Base-by-base conservation (phyloP, 2,113 vertebrate genomes). In the Actinemys pallida region DNA sequence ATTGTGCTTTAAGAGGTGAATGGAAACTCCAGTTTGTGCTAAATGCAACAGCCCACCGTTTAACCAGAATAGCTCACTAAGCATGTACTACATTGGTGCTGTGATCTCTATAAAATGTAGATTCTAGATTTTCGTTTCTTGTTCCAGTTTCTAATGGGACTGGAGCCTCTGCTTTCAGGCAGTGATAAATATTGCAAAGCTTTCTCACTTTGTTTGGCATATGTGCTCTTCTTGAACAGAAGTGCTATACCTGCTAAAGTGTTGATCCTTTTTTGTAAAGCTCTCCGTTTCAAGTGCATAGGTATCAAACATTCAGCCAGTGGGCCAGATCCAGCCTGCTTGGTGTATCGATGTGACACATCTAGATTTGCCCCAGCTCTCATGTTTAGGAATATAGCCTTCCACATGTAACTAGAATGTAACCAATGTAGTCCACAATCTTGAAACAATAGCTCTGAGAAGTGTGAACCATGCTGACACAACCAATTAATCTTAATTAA, bases 191-290 rank as follows among this genome's bases (percentile, higher is more conserved):
- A 92, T 94, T 94, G 42, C 19, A 89, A 35, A 91, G 24, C 8
- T 53, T 75, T 92, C 81, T 82, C 31, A 31, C 42, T 90, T 93
- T 82, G 59, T 49, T 84, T 8, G 3, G 84, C 62, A 5, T 91
- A 89, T 90, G 85, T 82, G 53, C 10, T 82, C 7, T 59, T 17
- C 42, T 83, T 45, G 52, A 39, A 45, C 35, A 88, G 87, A 92
- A 75, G 84, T 88, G 89, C 89, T 20, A 39, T 62, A 78, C 81
- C n/a, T 88, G 81, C 88, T 93, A 69, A 96, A 93, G 24, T 50
- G 84, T 45, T 56, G 45, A 3, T 10, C 93, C 10, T 94, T 94
- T 69, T 39, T 69, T 39, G 65, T 39, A 22, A 72, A 39, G 19
- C 17, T 22, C 65, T 39, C 35, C 20, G 19, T 72, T 0, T 0